These are phyloP conservation scores for Caenorhabditis sulstoni DNA, from an alignment of 2,888 invertebrate species.

Conservation along the genomic window DNA sequence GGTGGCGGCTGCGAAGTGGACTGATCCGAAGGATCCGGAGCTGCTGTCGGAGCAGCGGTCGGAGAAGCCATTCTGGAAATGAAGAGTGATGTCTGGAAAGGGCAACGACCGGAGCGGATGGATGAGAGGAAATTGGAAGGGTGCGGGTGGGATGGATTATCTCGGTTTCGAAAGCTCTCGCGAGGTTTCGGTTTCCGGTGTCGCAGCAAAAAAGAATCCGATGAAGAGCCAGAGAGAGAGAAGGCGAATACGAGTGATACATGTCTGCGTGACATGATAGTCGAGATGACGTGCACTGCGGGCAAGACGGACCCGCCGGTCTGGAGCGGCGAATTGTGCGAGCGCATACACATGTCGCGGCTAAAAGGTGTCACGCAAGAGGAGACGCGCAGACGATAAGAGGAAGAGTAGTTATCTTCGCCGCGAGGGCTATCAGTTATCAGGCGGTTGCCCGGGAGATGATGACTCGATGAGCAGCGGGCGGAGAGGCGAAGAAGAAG, in stretches of 20 bases:
- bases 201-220: neutral
- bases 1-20: constrained; percentile 8
- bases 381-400: constrained; percentile 3
- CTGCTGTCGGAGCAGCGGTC: neutral
- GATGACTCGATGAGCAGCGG: constrained; percentile 25
- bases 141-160: neutral
- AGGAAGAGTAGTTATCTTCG: neutral
- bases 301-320: neutral
- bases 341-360: neutral
- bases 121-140: neutral
- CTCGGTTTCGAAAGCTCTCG: neutral
- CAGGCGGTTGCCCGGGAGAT: constrained; percentile 45
- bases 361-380: constrained; percentile 20
- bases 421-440: constrained; percentile 24
- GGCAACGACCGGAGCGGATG: neutral
- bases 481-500: neutral
- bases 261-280: constrained; percentile 14
- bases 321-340: constrained; percentile 3
- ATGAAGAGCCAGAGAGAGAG: neutral
- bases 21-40: constrained; percentile 17
- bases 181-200: neutral
- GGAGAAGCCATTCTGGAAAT: constrained; percentile 28
- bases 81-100: neutral
- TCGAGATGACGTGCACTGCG: constrained; percentile 2
- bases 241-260: neutral